Evolutionary conservation across 2,113 vertebrate genomes (phyloP).

Genomic region (Theristicus caerulescens): DNA sequence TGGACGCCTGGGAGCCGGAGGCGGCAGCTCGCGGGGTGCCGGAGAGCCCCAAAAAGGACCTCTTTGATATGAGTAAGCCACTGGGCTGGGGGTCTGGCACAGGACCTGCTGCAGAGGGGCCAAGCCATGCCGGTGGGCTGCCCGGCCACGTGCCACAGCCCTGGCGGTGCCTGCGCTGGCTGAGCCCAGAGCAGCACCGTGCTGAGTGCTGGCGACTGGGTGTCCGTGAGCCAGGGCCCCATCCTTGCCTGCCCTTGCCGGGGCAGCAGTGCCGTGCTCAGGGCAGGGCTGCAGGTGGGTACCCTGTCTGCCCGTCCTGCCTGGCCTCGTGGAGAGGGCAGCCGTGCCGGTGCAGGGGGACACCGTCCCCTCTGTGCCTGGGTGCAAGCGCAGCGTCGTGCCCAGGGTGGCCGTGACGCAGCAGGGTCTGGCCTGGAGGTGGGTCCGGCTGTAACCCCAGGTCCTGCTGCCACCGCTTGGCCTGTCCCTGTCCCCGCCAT

Average conservation of each 20-base stretch:
- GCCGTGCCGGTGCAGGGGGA: rapidly evolving
- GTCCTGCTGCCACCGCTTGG: no score
- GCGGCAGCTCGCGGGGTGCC: neutral
- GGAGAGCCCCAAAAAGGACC: constrained; percentile 90
- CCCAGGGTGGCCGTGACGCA: rapidly evolving
- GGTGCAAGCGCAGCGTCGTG: rapidly evolving
- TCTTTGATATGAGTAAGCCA: constrained; percentile 95
- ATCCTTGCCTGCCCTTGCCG: no score
- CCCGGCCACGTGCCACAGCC: rapidly evolving
- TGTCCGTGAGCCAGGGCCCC: rapidly evolving
- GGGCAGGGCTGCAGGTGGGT: neutral
- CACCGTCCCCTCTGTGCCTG: neutral
- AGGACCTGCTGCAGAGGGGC: neutral
- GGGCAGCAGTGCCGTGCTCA: neutral
- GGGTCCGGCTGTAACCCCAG: neutral
- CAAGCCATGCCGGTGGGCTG: neutral
- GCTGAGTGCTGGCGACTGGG: neutral
- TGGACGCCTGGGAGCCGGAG: constrained; percentile 74
- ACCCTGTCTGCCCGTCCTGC: neutral
- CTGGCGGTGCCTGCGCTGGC: rapidly evolving
- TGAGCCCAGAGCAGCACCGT: neutral
- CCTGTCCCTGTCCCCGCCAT: rapidly evolving
- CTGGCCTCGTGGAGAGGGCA: neutral
- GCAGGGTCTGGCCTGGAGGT: rapidly evolving
- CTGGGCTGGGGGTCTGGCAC: neutral